These are phyloP conservation scores for Eciton burchellii DNA, from an alignment of 1,140 invertebrate genomes.

Conservation along the genomic window DNA sequence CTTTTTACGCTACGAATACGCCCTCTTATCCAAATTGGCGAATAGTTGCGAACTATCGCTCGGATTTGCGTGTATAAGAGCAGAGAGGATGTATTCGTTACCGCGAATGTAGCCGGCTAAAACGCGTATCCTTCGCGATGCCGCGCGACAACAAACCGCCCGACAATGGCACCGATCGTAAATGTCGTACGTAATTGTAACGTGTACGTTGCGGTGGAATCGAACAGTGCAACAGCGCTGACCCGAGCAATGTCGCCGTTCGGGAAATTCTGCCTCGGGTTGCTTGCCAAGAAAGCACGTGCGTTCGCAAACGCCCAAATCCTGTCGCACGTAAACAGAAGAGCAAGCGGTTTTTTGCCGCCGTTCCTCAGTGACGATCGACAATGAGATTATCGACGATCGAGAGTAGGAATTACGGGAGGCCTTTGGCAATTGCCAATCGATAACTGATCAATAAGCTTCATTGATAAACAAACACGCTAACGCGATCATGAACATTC, in stretches of 20 bases:
- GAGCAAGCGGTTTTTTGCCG: background rate
- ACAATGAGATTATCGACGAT: background rate
- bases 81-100: no score
- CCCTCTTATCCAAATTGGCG: background rate
- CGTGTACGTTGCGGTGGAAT: background rate
- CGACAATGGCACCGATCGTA: background rate
- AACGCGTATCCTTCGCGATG: background rate
- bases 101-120: background rate
- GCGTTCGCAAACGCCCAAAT: constrained; percentile 21
- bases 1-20: background rate
- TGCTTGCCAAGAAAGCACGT: constrained; percentile 39
- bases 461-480: no score
- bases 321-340: constrained; percentile 5
- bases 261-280: constrained; percentile 40
- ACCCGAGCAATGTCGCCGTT: background rate
- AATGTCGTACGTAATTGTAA: constrained; percentile 38
- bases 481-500: background rate
- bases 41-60: background rate
- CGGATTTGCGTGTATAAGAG: background rate
- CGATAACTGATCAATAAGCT: background rate
- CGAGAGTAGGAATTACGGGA: no score
- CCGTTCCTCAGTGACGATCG: background rate
- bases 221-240: constrained; percentile 6
- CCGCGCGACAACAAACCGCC: constrained; percentile 4
- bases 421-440: background rate